Evolutionary conservation across 2,797 vertebrate species (phyloP).

Genomic region (Heliangelus exortis): DNA sequence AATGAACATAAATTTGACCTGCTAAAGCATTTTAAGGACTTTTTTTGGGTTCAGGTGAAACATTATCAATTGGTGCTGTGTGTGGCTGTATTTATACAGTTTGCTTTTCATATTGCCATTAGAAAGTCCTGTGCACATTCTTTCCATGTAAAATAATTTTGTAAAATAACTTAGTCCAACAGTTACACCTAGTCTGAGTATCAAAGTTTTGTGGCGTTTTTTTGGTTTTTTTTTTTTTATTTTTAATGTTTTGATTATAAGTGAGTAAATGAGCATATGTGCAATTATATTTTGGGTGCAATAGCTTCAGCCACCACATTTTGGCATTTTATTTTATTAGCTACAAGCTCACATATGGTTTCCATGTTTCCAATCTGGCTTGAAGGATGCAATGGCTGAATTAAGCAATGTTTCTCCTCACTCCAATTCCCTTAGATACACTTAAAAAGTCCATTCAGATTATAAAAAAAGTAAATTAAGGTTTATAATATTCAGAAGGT

Average conservation of each 20-base stretch:
- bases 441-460: conserved; percentile 70
- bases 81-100: conserved; percentile 64
- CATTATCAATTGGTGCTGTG: conserved; percentile 74
- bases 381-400: conserved; percentile 75
- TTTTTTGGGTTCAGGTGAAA: conserved; percentile 61
- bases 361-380: conserved; percentile 81
- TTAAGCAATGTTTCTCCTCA: conserved; percentile 73
- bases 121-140: conserved; percentile 71
- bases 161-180: conserved; percentile 73
- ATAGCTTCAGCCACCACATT: conserved; percentile 75
- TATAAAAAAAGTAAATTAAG: conserved; percentile 72
- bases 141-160: conserved; percentile 79
- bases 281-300: conserved; percentile 82
- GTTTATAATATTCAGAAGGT: conserved; percentile 66
- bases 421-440: conserved; percentile 65
- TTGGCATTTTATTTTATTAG: conserved; percentile 83
- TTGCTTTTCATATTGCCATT: conserved; percentile 74
- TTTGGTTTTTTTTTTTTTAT: conserved; percentile 14
- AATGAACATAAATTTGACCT: conserved; percentile 48
- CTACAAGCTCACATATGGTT: conserved; percentile 84
- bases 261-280: conserved; percentile 82
- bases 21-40: neutral
- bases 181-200: conserved; percentile 77
- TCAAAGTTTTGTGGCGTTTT: conserved; percentile 46
- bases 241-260: conserved; percentile 80